Base-by-base conservation (phyloP, 2,113 vertebrate genomes). In the Hoplias malabaricus region DNA sequence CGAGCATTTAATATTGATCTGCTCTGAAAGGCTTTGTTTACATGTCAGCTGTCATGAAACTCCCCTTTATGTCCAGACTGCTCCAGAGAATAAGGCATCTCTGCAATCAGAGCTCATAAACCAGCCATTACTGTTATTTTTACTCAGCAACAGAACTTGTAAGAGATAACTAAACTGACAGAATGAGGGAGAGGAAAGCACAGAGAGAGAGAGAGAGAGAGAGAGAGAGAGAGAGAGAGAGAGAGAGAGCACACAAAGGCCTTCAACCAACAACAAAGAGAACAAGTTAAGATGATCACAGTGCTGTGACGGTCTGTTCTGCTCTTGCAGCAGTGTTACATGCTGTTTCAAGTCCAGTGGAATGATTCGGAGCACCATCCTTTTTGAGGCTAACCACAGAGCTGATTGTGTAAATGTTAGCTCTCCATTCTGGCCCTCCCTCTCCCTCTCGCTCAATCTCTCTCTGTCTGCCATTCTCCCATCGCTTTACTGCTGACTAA, bases 401-500 rank as follows among this genome's bases (percentile, higher is more conserved):
- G 34, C 36, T 9, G 43, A 56, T 46, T 29, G 31, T 65, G 36
- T 70, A 46, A 48, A 69, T 57, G 38, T 59, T 69, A 8, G 13
- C n/a, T 9, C 33, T 34, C 16, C 2, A 34, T 48, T 31, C 29
- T 69, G 25, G 21, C 40, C 38, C 9, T 68, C 38, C 29, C 8
- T 48, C 19, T 21, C 42, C 14, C 43, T 53, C 40, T 36, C 59
- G 16, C 31, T 62, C 56, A 25, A 16, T 63, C 19, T 9, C 31
- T 53, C 67, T 53, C 67, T 38, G n/a, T 59, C 40, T 69, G 56
- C 42, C 76, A 59, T 46, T 71, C 57, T 63, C 25, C 76, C 42
- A 11, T 68, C 40, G 19, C 76, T 63, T 78, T 63, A 40, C 56
- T 57, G 57, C 67, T 62, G 76, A 71, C 76, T 78, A 78, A 78